A percentile compares a stretch with the other conserved stretches of the same genome.
phyloP scores from a whole-genome alignment of 2,888 invertebrate species.

The Carterocephalus palaemon region DNA sequence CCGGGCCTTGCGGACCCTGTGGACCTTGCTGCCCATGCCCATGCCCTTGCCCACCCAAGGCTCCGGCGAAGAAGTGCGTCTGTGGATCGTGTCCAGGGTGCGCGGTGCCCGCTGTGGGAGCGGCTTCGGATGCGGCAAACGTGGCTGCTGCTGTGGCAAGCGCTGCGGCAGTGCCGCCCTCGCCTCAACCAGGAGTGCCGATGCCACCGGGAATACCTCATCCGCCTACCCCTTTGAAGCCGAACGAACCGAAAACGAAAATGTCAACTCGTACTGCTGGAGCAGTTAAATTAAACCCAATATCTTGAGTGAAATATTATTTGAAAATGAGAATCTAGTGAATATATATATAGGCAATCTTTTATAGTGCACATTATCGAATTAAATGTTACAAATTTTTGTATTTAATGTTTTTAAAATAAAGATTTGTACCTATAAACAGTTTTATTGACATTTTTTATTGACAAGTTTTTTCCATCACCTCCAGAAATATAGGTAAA shows the following conservation, averaged over 20 bases:
- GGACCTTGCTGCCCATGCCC: constrained; percentile 36
- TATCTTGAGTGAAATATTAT: constrained; percentile 20
- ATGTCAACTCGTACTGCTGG: constrained; percentile 33
- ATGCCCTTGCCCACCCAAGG: constrained; percentile 33
- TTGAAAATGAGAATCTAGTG: constrained; percentile 6
- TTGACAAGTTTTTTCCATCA: too few relatives aligned
- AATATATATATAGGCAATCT: too few relatives aligned
- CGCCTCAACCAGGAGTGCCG: constrained; percentile 22
- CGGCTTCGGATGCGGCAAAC: constrained; percentile 1
- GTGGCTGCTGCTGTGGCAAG: constrained; percentile 10
- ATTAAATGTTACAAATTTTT: too few relatives aligned
- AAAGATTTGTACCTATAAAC: too few relatives aligned
- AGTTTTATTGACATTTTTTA: too few relatives aligned
- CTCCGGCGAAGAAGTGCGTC: constrained; percentile 37
- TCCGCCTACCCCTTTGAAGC: constrained; percentile 13
- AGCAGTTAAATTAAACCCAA: constrained; percentile 38
- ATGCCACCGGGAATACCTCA: constrained; percentile 18
- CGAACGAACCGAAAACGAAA: constrained; percentile 38
- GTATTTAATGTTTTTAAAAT: too few relatives aligned
- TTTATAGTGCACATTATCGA: too few relatives aligned
- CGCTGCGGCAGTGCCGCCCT: constrained; percentile 24
- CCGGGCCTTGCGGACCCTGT: constrained; percentile 38
- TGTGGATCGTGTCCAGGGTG: constrained; percentile 42
- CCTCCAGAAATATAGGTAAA: too few relatives aligned
- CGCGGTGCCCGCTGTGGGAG: constrained; percentile 28